These are phyloP conservation scores for Himantopus leucocephalus DNA, from an alignment of 2,113 vertebrate species.

Conservation along the genomic window DNA sequence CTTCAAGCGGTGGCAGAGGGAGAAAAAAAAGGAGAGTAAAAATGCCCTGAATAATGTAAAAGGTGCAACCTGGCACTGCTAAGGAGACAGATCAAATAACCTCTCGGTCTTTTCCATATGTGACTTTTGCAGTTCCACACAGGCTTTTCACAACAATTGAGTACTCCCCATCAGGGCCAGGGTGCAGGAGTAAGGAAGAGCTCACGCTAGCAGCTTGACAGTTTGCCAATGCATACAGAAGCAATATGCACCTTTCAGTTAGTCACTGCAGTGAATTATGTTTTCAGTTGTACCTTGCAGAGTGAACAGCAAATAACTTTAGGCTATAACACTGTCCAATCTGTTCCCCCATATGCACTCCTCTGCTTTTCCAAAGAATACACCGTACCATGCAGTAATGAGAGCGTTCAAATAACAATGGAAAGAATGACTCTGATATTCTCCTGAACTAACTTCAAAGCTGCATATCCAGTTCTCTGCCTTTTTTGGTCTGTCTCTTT, in stretches of 20 bases:
- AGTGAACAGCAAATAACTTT: constrained; percentile 43
- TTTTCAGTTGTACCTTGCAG: constrained; percentile 12
- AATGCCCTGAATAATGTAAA: background rate
- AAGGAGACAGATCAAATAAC: background rate
- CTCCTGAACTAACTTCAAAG: constrained; percentile 14
- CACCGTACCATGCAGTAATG: constrained; percentile 46
- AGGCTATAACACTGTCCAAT: constrained; percentile 33
- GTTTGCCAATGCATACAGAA: background rate
- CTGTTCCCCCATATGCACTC: constrained; percentile 26
- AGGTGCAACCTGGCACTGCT: background rate
- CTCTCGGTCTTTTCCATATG: background rate
- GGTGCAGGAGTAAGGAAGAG: background rate
- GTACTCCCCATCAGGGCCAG: background rate
- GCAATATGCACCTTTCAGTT: background rate
- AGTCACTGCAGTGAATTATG: constrained; percentile 43
- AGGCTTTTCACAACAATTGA: background rate
- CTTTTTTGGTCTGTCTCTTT: constrained; percentile 59
- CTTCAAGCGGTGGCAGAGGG: background rate
- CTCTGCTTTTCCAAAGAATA: constrained; percentile 59
- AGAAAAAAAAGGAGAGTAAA: background rate
- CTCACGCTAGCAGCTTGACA: background rate
- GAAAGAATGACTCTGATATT: constrained; percentile 58
- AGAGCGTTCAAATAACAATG: constrained; percentile 43
- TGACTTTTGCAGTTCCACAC: background rate
- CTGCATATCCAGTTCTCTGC: constrained; percentile 46